Base-by-base conservation (phyloP, 2,113 vertebrate species). In the Rhinolophus ferrumequinum region DNA sequence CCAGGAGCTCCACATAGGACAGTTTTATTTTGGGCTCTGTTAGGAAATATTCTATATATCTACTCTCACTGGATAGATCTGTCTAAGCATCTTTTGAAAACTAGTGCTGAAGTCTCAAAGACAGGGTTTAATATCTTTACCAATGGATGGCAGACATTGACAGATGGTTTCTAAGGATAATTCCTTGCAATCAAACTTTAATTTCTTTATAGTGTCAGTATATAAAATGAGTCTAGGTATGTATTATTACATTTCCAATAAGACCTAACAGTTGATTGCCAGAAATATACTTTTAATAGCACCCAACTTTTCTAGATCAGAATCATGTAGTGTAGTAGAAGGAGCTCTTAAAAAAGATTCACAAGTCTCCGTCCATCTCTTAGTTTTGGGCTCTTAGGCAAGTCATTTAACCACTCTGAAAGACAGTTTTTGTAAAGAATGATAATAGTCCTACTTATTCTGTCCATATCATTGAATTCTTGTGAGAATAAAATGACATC, bases 61-160 rank as follows among this genome's bases (percentile, higher is more conserved):
- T 94, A 13, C 15, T 97, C 28, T 87, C 41, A 90, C 77, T 93
- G 18, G 90, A 19, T 52, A 96, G 90, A 70, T 50, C 66, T 84
- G 54, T 84, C 76, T 44, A 87, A 93, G 58, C 66, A 81, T 87
- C 90, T 84, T 95, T 95, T 88, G 14, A 73, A 77, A 93, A 86
- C 89, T 87, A 86, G 9, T 88, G 82, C 38, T 72, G 47, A 87
- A 88, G 14, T 95, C 60, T 95, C 19, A 84, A 22, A 93, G 73
- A 90, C 84, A 26, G 38, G 28, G n/a, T 92, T 93, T 97, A 96
- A 90, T 96, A 76, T 92, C 93, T 79, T 97, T 93, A 87, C 79
- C 44, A 91, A 95, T 95, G 81, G 70, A 84, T 95, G 93, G 16
- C 26, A 90, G 95, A 97, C 96, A 93, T 95, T 97, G 96, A 97